A percentile compares a stretch with the other conserved stretches of the same genome.
Conservation (phyloP, 2,888 invertebrate genomes). For the Ophion obscuratus region DNA sequence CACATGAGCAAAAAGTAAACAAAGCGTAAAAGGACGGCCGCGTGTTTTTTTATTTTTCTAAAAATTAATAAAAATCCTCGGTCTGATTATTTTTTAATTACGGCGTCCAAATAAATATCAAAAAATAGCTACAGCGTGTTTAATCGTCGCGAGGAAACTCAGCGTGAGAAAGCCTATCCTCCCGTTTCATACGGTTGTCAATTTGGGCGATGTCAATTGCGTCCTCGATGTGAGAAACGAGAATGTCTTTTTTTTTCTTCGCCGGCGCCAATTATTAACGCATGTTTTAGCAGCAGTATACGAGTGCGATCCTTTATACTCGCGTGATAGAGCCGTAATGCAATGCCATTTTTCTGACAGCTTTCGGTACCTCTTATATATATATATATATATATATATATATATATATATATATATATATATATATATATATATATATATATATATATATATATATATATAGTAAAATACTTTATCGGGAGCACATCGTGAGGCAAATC, state of each 20-base stretch:
- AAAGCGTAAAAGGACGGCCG: background rate
- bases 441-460: too few species aligned
- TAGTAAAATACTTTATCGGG: conserved; percentile 55
- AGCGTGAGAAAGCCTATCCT: conserved; percentile 20
- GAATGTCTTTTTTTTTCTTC: background rate
- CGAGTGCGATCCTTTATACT: background rate
- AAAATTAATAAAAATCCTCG: too few species aligned
- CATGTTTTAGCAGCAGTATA: conserved; percentile 13
- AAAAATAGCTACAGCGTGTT: conserved; percentile 4
- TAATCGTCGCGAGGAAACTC: conserved; percentile 36
- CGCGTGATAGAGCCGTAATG: conserved; percentile 50
- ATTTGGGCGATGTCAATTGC: conserved; percentile 39
- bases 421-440: too few species aligned
- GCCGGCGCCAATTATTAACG: conserved; percentile 40
- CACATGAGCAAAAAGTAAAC: too few species aligned
- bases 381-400: background rate
- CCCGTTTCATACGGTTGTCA: conserved; percentile 37
- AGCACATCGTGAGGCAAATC: conserved; percentile 61
- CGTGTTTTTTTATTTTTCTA: too few species aligned
- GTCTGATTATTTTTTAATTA: background rate
- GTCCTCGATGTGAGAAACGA: conserved; percentile 7
- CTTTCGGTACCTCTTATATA: conserved; percentile 19
- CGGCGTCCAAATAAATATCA: conserved; percentile 22
- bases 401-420: too few species aligned
- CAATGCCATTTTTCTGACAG: conserved; percentile 42